Conservation (phyloP, 2,888 invertebrate genomes). For the Pollenia amentaria region DNA sequence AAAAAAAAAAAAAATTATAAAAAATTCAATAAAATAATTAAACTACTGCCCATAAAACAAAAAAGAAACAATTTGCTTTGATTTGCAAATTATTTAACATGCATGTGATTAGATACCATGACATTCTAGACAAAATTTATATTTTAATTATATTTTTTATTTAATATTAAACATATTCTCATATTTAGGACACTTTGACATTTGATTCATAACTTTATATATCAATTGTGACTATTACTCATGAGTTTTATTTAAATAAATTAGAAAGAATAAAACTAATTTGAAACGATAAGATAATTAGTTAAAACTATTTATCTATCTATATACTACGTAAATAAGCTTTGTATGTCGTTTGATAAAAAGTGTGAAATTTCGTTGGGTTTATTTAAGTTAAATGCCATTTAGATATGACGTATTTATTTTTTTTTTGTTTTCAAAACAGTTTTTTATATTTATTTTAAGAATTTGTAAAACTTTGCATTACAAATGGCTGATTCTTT, state of each 20-base stretch:
- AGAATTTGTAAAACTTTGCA: not conserved
- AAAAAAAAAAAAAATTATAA: no score
- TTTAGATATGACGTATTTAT: slow-evolving; percentile 4
- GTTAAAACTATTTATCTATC: not conserved
- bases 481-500: not conserved
- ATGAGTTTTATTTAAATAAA: slow-evolving; percentile 7
- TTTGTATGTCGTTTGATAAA: not conserved
- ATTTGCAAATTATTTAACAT: slow-evolving; percentile 11
- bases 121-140: not conserved
- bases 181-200: slow-evolving; percentile 1
- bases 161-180: not conserved
- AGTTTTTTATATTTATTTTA: no score
- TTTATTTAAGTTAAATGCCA: not conserved
- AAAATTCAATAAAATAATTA: not conserved
- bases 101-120: not conserved
- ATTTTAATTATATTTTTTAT: no score
- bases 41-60: not conserved
- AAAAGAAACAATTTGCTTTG: not conserved
- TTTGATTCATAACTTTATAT: slow-evolving; percentile 33
- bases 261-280: not conserved
- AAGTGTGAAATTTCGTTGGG: slow-evolving; percentile 25
- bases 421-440: not conserved
- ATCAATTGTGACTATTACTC: slow-evolving; percentile 14
- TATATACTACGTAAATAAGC: not conserved
- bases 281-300: slow-evolving; percentile 32